Percentiles rank a stretch among this genome's conserved stretches.
phyloP scores from a whole-genome alignment of 2,888 invertebrate genomes.

The Papilio elwesi region DNA sequence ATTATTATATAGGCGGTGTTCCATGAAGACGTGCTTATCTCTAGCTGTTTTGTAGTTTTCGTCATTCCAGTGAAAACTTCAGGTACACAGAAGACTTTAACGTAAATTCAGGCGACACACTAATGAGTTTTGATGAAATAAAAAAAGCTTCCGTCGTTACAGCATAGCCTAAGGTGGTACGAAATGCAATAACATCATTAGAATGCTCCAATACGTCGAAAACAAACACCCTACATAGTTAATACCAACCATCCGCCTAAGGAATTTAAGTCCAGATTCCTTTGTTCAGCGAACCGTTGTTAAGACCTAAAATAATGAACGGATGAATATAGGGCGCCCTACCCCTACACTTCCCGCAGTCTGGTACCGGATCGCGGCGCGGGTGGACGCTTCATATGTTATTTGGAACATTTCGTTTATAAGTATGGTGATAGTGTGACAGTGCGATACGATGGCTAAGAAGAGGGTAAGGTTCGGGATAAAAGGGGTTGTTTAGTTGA shows the following conservation, averaged over 20 bases:
- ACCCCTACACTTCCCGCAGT: slow-evolving; percentile 40
- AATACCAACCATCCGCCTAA: not conserved
- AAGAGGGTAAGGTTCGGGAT: slow-evolving; percentile 36
- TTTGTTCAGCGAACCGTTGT: slow-evolving; percentile 27
- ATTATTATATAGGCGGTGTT: not conserved
- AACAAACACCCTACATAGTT: slow-evolving; percentile 7
- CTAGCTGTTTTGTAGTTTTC: not conserved
- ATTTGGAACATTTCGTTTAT: not conserved
- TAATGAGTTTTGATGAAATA: slow-evolving; percentile 27
- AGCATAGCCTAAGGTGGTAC: slow-evolving; percentile 13
- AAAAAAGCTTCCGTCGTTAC: slow-evolving; percentile 25
- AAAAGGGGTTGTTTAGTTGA: slow-evolving; percentile 25
- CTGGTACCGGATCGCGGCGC: slow-evolving; percentile 31
- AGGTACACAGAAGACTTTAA: not conserved
- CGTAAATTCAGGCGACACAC: not conserved
- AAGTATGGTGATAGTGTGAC: slow-evolving; percentile 38
- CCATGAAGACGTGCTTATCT: not conserved
- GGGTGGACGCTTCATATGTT: slow-evolving; percentile 18
- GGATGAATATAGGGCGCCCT: slow-evolving; percentile 35
- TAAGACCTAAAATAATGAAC: slow-evolving; percentile 25
- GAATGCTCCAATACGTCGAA: slow-evolving; percentile 28
- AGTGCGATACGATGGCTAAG: slow-evolving; percentile 38
- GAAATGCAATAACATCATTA: slow-evolving; percentile 35
- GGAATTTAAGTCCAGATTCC: slow-evolving; percentile 22
- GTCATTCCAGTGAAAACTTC: not conserved